Evolutionary conservation across 23 tunicate species (phyloP), one percentile per base, ranked within the genome.

Genomic region (Ascidia mentula): DNA sequence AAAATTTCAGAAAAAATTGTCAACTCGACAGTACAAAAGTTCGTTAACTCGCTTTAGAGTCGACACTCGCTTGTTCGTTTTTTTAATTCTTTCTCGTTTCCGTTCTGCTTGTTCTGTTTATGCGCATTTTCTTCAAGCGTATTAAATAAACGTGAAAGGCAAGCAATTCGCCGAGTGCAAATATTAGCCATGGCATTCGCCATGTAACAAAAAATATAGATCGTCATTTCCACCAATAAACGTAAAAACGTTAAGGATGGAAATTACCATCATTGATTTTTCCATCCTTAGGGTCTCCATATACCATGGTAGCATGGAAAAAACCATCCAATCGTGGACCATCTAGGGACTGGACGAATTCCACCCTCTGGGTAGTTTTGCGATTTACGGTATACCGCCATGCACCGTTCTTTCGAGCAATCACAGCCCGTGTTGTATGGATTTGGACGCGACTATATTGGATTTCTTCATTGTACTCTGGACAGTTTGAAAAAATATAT

Each of bases 371-470:
- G 74, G 74, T 35, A 6, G 38, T 9, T 3, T 71, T 18, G 34
- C 74, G 38, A 71, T 71, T 71, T 71, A 71, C 74, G 32, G 74
- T 71, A n/a, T n/a, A n/a, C n/a, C n/a, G n/a, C n/a, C n/a, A n/a
- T n/a, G n/a, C n/a, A n/a, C n/a, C n/a, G n/a, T n/a, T n/a, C n/a
- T n/a, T n/a, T n/a, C n/a, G n/a, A n/a, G n/a, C n/a, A n/a, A n/a
- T n/a, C n/a, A n/a, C n/a, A n/a, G n/a, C n/a, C n/a, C n/a, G n/a
- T n/a, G n/a, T n/a, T n/a, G n/a, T n/a, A n/a, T n/a, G n/a, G n/a
- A n/a, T n/a, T n/a, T n/a, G n/a, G n/a, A n/a, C n/a, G n/a, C n/a
- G n/a, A n/a, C n/a, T n/a, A n/a, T n/a, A n/a, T n/a, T n/a, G n/a
- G n/a, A n/a, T n/a, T n/a, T n/a, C n/a, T n/a, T n/a, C n/a, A n/a